Conservation (phyloP, 2,888 invertebrate species). For the Tinea semifulvella region DNA sequence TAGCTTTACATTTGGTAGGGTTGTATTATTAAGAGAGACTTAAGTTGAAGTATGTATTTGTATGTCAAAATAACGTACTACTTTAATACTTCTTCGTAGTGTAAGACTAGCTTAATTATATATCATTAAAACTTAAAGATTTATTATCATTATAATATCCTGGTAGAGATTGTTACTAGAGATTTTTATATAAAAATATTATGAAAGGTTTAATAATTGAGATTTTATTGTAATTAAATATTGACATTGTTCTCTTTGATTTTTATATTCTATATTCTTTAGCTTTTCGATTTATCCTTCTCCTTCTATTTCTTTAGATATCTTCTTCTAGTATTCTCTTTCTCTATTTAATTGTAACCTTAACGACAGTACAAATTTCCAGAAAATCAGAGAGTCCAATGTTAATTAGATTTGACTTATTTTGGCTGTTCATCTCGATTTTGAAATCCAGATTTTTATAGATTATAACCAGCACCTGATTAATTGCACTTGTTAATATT, state of each 20-base stretch:
- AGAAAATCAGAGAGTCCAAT: background rate
- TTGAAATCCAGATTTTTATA: too few relatives aligned
- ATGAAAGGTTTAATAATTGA: constrained; percentile 31
- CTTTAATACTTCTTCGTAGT: constrained; percentile 47
- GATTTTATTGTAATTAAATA: too few relatives aligned
- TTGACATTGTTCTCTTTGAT: constrained; percentile 5
- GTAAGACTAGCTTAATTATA: constrained; percentile 55
- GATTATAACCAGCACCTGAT: constrained; percentile 7
- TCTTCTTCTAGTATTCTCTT: background rate
- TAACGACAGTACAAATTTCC: constrained; percentile 1
- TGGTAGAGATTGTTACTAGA: constrained; percentile 65
- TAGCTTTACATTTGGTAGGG: background rate
- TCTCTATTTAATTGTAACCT: background rate
- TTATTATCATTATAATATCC: constrained; percentile 57
- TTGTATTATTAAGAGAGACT: constrained; percentile 5
- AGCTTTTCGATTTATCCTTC: too few relatives aligned
- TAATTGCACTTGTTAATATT: constrained; percentile 11
- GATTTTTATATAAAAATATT: constrained; percentile 56
- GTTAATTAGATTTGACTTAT: background rate
- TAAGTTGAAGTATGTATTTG: background rate
- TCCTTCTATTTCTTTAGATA: background rate
- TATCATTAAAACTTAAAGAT: constrained; percentile 47
- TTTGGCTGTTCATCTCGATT: constrained; percentile 7
- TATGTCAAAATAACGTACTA: constrained; percentile 6
- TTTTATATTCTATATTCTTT: background rate